Base-by-base conservation (phyloP, 2,888 invertebrate species). In the Hypolimnas misippus region DNA sequence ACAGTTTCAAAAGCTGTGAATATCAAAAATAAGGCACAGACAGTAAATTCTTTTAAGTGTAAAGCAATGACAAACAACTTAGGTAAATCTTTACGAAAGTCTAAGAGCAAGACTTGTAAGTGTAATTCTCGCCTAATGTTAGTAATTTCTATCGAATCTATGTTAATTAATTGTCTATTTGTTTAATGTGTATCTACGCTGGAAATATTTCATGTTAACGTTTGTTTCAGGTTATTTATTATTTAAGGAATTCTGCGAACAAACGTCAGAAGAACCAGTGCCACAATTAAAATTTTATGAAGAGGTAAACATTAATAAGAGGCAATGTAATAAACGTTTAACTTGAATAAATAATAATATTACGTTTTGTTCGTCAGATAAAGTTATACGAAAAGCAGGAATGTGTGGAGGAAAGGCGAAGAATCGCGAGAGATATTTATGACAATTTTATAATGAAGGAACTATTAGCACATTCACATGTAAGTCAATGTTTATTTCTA, bases 361-460 rank as follows among this genome's bases (percentile, higher is more conserved):
- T 8, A 40, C 33, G 33, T 51, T 51, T 42, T 50, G 12, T 52
- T 49, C 46, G 25, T 67, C 94, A 99, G 99, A 99, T 99, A 86
- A 99, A 98, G 93, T 95, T 96, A 89, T 99, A 97, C 93, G 99
- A 99, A 93, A 99, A 99, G 93, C 94, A 99, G 86, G 99, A 99
- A 92, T 97, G 98, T 79, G 95, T 96, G 69, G 99, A 99, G 78
- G 99, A 99, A 83, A 94, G 99, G 83, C 96, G 97, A 93, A 96
- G 97, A 87, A 95, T 97, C 80, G 99, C 99, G 67, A 95, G 97
- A 81, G 98, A 99, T 91, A 98, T 99, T 82, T 99, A 99, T 93
- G 99, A 99, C 93, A 98, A 98, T 94, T 99, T 98, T 94, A 99
- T 99, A 86, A 99, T 99, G 99, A 98, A 98, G 91, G 99, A 99